Percentiles rank a stretch among this genome's conserved stretches.
phyloP scores from a whole-genome alignment of 2,797 vertebrate genomes.

The Poeciliopsis presidionis region DNA sequence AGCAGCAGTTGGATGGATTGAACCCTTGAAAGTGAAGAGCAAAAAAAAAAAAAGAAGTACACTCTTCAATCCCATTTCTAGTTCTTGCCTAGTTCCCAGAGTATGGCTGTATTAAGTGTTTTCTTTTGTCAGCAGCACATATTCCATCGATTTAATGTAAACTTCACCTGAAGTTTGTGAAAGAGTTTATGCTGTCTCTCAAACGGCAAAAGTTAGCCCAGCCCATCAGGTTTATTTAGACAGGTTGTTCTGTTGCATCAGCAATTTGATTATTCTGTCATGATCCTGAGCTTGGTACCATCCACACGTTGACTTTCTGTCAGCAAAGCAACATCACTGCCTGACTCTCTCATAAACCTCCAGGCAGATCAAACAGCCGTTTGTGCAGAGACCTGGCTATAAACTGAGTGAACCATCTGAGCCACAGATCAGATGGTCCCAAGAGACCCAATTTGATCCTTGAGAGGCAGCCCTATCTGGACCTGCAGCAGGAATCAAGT shows the following conservation, averaged over 20 bases:
- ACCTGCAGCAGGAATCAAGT: neutral
- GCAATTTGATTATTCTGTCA: neutral
- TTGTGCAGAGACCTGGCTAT: neutral
- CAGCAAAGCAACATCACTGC: neutral
- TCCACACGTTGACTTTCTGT: neutral
- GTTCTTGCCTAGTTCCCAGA: neutral
- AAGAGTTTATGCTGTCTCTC: neutral
- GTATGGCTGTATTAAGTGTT: neutral
- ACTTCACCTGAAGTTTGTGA: neutral
- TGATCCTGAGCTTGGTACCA: neutral
- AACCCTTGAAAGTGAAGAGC: neutral
- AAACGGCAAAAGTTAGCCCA: neutral
- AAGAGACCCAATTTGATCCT: neutral
- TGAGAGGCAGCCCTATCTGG: neutral
- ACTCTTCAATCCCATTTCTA: neutral
- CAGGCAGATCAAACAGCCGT: neutral
- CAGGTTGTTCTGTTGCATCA: neutral
- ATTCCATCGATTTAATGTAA: neutral
- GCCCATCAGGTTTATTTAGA: neutral
- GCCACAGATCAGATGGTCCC: neutral
- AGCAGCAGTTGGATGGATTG: neutral
- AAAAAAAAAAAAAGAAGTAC: no score
- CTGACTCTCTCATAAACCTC: neutral
- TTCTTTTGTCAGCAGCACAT: neutral
- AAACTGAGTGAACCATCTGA: neutral